Evolutionary conservation across 2,797 vertebrate genomes (phyloP), one percentile per base, ranked within the genome.

Genomic region (Paratrypauchen microcephalus): DNA sequence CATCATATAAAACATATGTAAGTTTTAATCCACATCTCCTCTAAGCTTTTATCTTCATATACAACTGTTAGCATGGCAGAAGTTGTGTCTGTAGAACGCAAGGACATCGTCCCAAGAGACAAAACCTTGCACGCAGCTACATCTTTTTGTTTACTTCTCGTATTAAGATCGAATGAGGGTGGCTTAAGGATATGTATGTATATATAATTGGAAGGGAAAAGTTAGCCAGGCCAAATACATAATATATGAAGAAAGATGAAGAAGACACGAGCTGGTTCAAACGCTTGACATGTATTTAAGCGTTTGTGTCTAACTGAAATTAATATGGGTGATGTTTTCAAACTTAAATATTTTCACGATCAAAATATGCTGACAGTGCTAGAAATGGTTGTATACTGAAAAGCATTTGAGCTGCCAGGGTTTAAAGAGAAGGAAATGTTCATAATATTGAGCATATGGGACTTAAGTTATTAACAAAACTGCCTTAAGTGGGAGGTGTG

Each of bases 31-130:
- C n/a, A 32, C 15, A 59, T 66, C 48, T 28, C 0, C 7, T 32
- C 30, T 48, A 19, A 65, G 67, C 39, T 60, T 73, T 72, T 36
- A 65, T 70, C 55, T 67, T 65, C 9, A 70, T 63, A 32, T 41
- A 15, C 12, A 55, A 32, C 15, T 61, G 58, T 55, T 72, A 68
- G 52, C 18, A 15, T 64, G 45, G 48, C 12, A 62, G 23, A 26
- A 6, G 47, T 28, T 55, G 19, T 39, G 30, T 56, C 11, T 6
- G 30, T 45, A 41, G 24, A 36, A 23, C 15, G 30, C 12, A 39
- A 3, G 18, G 18, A 2, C 19, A n/a, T 32, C n/a, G 36, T 50
- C 62, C 41, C 48, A 1, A 24, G 65, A 66, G 65, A 66, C 19
- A 24, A 55, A 18, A 6, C 36, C 28, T 30, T 12, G 24, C 63